phyloP scores from a whole-genome alignment of 2,113 vertebrate species.

The Platichthys flesus region DNA sequence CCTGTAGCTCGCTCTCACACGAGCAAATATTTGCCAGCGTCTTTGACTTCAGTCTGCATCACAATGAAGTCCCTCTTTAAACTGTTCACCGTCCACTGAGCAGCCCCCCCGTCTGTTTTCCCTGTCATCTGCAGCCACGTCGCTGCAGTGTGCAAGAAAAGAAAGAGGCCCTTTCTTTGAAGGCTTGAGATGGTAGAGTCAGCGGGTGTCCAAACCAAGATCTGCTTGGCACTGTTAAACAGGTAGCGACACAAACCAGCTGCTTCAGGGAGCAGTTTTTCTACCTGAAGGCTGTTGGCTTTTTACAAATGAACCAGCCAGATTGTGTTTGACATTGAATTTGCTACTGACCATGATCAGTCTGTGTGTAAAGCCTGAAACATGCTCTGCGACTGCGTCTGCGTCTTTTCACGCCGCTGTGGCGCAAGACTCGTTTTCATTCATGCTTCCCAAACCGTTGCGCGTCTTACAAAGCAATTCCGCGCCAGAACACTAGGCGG shows the following conservation, averaged over 20 bases:
- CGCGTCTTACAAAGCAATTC: too few relatives aligned
- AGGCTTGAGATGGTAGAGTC: constrained; percentile 24
- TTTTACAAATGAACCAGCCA: constrained; percentile 30
- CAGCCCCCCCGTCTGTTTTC: not conserved
- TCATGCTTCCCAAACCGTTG: too few relatives aligned
- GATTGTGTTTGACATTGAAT: constrained; percentile 22
- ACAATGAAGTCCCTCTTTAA: constrained; percentile 17
- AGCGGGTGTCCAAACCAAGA: constrained; percentile 18
- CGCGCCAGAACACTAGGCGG: too few relatives aligned
- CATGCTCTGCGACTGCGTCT: too few relatives aligned
- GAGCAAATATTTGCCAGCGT: constrained; percentile 34
- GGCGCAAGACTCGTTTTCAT: too few relatives aligned
- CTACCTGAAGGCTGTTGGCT: constrained; percentile 4
- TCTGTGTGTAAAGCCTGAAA: not conserved
- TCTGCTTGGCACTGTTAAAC: constrained; percentile 20
- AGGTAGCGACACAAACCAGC: constrained; percentile 39
- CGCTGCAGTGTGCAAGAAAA: constrained; percentile 3
- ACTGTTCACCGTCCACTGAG: not conserved
- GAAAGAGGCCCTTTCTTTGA: constrained; percentile 26
- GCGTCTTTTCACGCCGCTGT: too few relatives aligned
- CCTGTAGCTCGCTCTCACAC: constrained; percentile 5
- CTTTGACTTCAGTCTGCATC: constrained; percentile 18
- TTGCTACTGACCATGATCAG: not conserved
- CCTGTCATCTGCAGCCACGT: not conserved
- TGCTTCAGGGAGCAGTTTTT: constrained; percentile 19